Evolutionary conservation across 2,113 vertebrate genomes (phyloP).

Genomic region (Aplodontia rufa): DNA sequence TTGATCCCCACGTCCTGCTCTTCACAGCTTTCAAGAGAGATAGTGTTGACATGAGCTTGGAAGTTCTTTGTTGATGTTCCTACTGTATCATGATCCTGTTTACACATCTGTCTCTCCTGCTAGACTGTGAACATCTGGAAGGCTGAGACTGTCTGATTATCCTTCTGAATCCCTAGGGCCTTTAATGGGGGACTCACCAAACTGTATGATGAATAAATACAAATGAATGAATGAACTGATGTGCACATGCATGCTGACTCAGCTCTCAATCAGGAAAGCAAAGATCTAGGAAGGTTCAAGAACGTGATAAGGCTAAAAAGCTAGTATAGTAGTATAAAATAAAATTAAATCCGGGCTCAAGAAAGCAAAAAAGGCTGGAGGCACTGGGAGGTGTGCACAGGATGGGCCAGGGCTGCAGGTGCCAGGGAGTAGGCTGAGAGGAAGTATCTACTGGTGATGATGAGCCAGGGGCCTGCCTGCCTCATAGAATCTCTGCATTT

Average conservation of each 20-base stretch:
- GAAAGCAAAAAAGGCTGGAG: background rate
- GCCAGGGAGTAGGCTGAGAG: background rate
- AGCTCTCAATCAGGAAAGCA: background rate
- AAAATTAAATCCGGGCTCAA: background rate
- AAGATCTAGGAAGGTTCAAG: background rate
- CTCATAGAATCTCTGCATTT: background rate
- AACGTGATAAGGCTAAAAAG: background rate
- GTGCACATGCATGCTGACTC: background rate
- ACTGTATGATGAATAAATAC: background rate
- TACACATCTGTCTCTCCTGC: slow-evolving; percentile 14
- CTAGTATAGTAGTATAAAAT: background rate
- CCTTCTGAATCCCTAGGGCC: background rate
- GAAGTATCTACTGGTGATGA: background rate
- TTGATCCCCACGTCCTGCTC: background rate
- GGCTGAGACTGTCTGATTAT: background rate
- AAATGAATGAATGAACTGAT: background rate
- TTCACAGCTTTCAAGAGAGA: slow-evolving; percentile 4
- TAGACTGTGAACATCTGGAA: slow-evolving; percentile 39
- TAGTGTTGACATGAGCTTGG: background rate
- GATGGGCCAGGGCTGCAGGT: background rate
- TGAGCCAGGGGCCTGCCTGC: too few species aligned
- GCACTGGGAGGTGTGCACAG: rapidly evolving
- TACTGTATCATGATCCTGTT: background rate
- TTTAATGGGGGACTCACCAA: background rate
- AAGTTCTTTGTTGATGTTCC: slow-evolving; percentile 16